Evolutionary conservation across 2,888 invertebrate genomes (phyloP).

Genomic region (Stomorhina lunata): DNA sequence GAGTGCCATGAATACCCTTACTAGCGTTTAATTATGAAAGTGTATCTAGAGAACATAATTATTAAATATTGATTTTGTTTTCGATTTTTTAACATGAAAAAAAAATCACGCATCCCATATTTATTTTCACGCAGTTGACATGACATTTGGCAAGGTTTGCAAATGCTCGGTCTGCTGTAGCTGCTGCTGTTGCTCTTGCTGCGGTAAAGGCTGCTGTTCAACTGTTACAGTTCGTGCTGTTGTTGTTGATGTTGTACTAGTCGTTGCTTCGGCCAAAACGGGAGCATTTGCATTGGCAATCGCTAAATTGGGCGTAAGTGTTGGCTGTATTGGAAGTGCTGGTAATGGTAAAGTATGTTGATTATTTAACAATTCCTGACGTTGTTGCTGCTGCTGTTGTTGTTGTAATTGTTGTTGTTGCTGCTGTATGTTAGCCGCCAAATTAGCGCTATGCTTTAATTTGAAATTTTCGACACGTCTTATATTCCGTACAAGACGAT

Average conservation of each 20-base stretch:
- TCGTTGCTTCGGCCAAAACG: neutral
- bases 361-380: slow-evolving; percentile 51
- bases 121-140: slow-evolving; percentile 51
- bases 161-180: neutral
- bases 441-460: slow-evolving; percentile 70
- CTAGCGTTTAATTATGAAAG: neutral
- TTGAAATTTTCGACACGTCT: slow-evolving; percentile 77
- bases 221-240: slow-evolving; percentile 15
- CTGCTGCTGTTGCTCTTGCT: slow-evolving; percentile 14
- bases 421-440: slow-evolving; percentile 65
- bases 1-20: slow-evolving; percentile 9
- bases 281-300: neutral
- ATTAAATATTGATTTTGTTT: slow-evolving; percentile 24
- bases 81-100: neutral
- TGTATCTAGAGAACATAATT: slow-evolving; percentile 8
- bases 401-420: slow-evolving; percentile 35
- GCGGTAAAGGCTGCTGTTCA: slow-evolving; percentile 24
- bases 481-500: slow-evolving; percentile 77
- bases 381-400: slow-evolving; percentile 38
- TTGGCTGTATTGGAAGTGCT: neutral
- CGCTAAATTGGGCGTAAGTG: neutral
- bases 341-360: slow-evolving; percentile 48
- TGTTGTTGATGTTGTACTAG: slow-evolving; percentile 9
- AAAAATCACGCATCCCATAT: slow-evolving; percentile 9
- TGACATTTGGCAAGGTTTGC: slow-evolving; percentile 53